Evolutionary conservation across 2,113 vertebrate genomes (phyloP), one percentile per base, ranked within the genome.

Genomic region (Cynoglossus semilaevis): DNA sequence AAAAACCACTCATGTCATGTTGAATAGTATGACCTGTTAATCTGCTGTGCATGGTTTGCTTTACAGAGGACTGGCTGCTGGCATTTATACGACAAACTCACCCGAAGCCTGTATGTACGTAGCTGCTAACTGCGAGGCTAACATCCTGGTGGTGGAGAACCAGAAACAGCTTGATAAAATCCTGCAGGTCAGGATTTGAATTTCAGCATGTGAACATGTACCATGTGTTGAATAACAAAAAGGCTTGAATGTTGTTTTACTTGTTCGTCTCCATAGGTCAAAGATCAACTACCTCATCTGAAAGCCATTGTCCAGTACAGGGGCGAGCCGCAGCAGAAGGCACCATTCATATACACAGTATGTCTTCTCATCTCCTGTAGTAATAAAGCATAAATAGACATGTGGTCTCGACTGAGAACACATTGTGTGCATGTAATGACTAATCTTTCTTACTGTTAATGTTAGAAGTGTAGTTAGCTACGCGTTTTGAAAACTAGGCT

Each of bases 231-330:
- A 8, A 37, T n/a, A 1, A 62, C 13, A 29, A 35, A n/a, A 15
- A 40, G 7, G 15, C 17, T 61, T 9, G 58, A 0, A 1, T 36
- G 6, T 35, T 1, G 1, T 54, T 66, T 56, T 17, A 48, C 38
- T 10, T 19, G 8, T 50, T 2, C 53, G 37, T 58, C 4, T 16
- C 48, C 14, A 37, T 63, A 93, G 91, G 49, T 93, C 52, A 91
- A 87, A 84, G 82, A 90, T 55, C 79, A 90, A 8, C 75, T 93
- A 11, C 90, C 90, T 44, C 87, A 91, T 44, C 76, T 93, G 53
- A 92, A 92, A 67, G 92, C 92, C 16, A 92, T 93, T 8, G 84
- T 93, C 40, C 91, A 91, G 56, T 93, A 92, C 53, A 91, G 88
- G 61, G 91, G 84, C 17, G 88, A 91, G 51, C 80, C 88, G 69